Evolutionary conservation across 2,113 vertebrate genomes (phyloP).

Genomic region (Oenanthe oenanthe): DNA sequence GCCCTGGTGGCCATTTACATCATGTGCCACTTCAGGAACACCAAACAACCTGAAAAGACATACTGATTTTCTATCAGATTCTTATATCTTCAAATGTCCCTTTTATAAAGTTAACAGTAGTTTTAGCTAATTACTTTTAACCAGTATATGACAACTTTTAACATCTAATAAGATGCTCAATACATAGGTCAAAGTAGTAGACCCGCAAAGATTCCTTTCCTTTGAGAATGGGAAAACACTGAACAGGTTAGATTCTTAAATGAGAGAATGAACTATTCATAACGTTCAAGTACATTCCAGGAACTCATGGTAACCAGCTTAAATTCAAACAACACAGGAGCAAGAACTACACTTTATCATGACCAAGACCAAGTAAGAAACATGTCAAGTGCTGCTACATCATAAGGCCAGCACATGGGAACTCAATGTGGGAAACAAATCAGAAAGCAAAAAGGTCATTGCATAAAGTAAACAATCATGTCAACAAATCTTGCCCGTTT

Average conservation of each 20-base stretch:
- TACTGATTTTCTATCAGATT: background rate
- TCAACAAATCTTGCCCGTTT: constrained; percentile 56
- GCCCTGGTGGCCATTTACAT: background rate
- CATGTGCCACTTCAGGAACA: background rate
- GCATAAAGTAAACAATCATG: constrained; percentile 26
- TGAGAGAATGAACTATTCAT: background rate
- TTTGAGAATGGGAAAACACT: background rate
- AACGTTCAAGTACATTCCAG: background rate
- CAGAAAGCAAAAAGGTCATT: constrained; percentile 67
- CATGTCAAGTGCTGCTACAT: background rate
- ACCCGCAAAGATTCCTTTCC: background rate
- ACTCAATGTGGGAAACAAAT: constrained; percentile 61
- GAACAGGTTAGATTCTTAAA: background rate
- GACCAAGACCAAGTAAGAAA: background rate
- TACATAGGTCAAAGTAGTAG: background rate
- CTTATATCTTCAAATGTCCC: background rate
- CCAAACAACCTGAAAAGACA: background rate
- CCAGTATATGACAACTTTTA: background rate
- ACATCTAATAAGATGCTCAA: background rate
- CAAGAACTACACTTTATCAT: background rate
- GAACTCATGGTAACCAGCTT: background rate
- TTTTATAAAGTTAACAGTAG: background rate
- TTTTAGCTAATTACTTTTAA: background rate
- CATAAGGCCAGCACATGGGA: background rate
- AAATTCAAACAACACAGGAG: background rate